A percentile compares a stretch with the other conserved stretches of the same genome.
Evolutionary conservation across 2,113 vertebrate genomes (phyloP).

Genomic region (Pteronura brasiliensis): DNA sequence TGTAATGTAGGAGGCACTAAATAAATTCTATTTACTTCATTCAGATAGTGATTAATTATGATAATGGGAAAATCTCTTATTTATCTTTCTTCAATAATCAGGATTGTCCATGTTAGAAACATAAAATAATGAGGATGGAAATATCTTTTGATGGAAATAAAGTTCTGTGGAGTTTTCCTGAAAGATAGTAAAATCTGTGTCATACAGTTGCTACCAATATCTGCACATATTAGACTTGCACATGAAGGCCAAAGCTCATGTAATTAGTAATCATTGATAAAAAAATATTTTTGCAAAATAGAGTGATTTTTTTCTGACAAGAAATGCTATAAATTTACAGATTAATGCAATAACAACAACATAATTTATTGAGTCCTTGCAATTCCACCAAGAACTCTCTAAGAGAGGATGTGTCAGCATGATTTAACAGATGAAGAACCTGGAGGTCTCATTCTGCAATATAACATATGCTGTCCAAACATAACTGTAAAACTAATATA

Average conservation of each 20-base stretch:
- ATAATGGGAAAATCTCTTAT: not conserved
- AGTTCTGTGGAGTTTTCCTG: not conserved
- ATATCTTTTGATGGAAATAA: not conserved
- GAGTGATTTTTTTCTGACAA: not conserved
- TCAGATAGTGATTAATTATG: not conserved
- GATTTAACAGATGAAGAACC: not conserved
- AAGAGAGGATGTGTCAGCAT: not conserved
- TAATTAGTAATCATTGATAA: not conserved
- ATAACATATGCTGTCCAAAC: constrained; percentile 23
- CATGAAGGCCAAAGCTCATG: not conserved
- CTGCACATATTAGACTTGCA: not conserved
- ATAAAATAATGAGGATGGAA: not conserved
- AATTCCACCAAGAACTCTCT: not conserved
- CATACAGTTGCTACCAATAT: not conserved
- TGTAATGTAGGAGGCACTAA: not conserved
- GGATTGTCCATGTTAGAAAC: not conserved
- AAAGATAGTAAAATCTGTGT: not conserved
- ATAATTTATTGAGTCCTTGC: not conserved
- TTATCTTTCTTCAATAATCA: not conserved
- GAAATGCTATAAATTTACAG: not conserved
- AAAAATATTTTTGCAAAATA: not conserved
- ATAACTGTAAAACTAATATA: not conserved
- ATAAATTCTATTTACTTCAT: not conserved
- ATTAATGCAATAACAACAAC: not conserved
- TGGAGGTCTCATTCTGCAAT: not conserved